Conservation (phyloP, 2,797 vertebrate genomes). For the Poecilia picta region DNA sequence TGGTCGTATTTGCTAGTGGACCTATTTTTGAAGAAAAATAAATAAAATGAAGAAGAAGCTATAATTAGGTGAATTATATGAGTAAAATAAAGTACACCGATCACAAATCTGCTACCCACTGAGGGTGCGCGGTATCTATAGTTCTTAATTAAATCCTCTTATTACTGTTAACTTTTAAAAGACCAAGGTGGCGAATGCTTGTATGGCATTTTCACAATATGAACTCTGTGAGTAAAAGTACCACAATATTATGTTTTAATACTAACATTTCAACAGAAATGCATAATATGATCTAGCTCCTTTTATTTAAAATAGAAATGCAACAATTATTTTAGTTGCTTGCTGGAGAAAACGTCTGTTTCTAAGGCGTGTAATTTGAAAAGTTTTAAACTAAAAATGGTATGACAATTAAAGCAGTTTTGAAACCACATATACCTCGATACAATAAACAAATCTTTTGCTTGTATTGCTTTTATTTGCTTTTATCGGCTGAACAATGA, state of each 20-base stretch:
- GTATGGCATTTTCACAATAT: no score
- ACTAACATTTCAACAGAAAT: no score
- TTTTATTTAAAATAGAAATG: no score
- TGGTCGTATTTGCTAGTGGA: background rate
- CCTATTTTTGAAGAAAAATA: background rate
- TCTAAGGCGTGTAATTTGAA: background rate
- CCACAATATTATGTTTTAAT: background rate
- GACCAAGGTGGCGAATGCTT: background rate
- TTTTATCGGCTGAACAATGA: background rate
- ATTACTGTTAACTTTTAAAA: background rate
- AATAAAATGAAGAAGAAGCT: no score
- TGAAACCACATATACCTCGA: background rate
- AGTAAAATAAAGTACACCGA: background rate
- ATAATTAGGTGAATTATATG: background rate
- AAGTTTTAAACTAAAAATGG: background rate
- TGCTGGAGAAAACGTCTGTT: background rate
- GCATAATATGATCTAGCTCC: no score
- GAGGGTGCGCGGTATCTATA: background rate
- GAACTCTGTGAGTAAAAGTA: background rate
- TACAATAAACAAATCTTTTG: background rate
- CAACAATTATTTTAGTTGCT: background rate
- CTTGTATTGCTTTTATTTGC: background rate
- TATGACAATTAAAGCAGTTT: background rate
- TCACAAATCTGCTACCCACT: background rate
- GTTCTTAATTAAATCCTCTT: background rate